Conservation (phyloP, 2,888 invertebrate species). For the Aphidoletes aphidimyza region DNA sequence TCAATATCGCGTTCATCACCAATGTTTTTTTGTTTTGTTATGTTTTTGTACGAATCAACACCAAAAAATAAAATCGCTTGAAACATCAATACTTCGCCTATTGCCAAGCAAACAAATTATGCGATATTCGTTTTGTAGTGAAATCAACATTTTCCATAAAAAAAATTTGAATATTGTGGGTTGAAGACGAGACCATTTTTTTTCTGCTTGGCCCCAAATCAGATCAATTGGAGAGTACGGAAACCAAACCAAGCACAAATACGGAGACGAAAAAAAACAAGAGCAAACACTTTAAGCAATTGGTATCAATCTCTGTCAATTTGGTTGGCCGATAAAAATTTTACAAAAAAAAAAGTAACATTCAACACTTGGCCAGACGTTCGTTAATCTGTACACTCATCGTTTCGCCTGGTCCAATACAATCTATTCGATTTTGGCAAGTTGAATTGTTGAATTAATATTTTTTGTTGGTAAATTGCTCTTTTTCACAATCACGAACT, state of each 20-base stretch:
- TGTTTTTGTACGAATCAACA: no score
- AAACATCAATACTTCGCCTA: neutral
- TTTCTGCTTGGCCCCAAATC: no score
- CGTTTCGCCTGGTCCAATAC: neutral
- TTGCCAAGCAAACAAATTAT: neutral
- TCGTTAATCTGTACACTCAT: neutral
- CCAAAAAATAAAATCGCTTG: no score
- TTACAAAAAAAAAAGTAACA: neutral
- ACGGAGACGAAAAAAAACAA: neutral
- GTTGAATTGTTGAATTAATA: neutral
- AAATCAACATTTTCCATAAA: neutral
- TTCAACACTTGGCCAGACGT: neutral
- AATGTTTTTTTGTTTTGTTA: no score
- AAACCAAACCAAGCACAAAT: neutral
- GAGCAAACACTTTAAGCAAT: neutral
- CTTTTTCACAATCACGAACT: no score
- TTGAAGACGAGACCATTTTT: no score
- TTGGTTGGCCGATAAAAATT: neutral
- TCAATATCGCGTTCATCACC: conserved; percentile 23
- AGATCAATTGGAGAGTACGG: no score
- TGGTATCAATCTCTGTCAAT: conserved; percentile 1
- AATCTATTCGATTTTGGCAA: neutral
- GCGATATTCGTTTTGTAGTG: neutral
- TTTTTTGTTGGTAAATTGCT: no score
- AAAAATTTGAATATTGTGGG: no score